phyloP scores from a whole-genome alignment of 2,113 vertebrate genomes.

The Acinonyx jubatus region DNA sequence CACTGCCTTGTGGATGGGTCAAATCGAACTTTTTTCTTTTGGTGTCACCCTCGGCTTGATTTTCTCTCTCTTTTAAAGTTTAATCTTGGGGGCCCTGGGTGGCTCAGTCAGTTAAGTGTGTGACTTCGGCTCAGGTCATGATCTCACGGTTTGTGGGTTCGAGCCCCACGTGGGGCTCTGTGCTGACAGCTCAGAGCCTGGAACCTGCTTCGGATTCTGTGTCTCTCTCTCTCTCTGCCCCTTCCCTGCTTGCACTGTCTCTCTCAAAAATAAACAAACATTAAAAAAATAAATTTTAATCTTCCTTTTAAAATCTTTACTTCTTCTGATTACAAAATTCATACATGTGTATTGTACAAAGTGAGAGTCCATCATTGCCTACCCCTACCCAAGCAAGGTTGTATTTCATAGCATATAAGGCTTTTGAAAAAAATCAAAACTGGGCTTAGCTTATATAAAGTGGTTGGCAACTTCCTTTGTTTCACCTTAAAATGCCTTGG shows the following conservation, averaged over 20 bases:
- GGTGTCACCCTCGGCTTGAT: background rate
- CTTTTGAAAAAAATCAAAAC: background rate
- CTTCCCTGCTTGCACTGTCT: too few species aligned
- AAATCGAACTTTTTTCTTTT: background rate
- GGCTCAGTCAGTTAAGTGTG: too few species aligned
- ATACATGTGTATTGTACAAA: background rate
- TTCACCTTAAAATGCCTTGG: constrained; percentile 37
- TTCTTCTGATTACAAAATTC: background rate
- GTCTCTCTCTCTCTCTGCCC: too few species aligned
- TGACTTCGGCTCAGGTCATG: too few species aligned
- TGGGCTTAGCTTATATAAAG: background rate
- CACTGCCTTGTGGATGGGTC: background rate
- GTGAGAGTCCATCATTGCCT: background rate
- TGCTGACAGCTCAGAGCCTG: too few species aligned
- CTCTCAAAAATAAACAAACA: too few species aligned
- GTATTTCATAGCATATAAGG: background rate
- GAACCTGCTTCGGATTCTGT: too few species aligned
- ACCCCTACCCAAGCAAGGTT: background rate
- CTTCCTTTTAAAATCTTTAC: background rate
- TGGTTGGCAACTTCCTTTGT: background rate
- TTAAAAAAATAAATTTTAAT: background rate
- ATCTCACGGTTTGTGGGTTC: too few species aligned
- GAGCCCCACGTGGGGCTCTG: too few species aligned
- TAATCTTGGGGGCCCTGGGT: background rate
- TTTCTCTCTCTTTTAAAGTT: background rate